A percentile compares a stretch with the other conserved stretches of the same genome.
Conservation (phyloP, 2,113 vertebrate genomes). For the Calidris pugnax region DNA sequence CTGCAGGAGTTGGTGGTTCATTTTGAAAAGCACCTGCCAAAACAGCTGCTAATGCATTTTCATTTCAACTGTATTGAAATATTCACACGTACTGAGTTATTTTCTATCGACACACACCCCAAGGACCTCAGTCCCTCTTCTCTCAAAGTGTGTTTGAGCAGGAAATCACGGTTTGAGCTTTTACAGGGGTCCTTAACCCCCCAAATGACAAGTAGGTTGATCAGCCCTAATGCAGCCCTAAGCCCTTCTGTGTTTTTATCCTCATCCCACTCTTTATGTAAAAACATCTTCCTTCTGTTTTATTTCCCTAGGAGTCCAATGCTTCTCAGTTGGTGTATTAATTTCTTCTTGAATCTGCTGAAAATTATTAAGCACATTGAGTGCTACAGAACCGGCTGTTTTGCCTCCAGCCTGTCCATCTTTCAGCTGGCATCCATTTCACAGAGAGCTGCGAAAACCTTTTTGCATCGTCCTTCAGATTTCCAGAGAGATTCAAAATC, state of each 20-base stretch:
- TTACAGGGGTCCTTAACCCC: background rate
- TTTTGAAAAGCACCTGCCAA: background rate
- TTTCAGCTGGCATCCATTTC: background rate
- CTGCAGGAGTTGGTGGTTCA: background rate
- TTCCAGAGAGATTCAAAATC: background rate
- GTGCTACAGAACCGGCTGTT: background rate
- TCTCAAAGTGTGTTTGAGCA: background rate
- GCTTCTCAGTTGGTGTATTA: background rate
- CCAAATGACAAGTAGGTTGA: background rate
- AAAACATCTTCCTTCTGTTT: background rate
- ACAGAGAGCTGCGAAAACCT: background rate
- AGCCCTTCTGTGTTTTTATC: background rate
- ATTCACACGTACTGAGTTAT: background rate
- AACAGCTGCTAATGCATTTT: background rate
- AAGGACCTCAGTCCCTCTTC: background rate
- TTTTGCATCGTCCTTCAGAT: background rate
- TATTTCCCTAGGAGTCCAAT: background rate
- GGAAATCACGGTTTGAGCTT: background rate
- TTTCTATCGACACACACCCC: fast-evolving
- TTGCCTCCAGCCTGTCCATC: background rate
- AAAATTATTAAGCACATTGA: background rate
- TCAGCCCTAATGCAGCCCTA: background rate
- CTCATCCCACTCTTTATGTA: background rate
- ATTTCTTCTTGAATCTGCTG: background rate
- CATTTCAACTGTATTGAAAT: background rate